Evolutionary conservation across 1,140 invertebrate genomes (phyloP).

Genomic region (Brachionus sp.): DNA sequence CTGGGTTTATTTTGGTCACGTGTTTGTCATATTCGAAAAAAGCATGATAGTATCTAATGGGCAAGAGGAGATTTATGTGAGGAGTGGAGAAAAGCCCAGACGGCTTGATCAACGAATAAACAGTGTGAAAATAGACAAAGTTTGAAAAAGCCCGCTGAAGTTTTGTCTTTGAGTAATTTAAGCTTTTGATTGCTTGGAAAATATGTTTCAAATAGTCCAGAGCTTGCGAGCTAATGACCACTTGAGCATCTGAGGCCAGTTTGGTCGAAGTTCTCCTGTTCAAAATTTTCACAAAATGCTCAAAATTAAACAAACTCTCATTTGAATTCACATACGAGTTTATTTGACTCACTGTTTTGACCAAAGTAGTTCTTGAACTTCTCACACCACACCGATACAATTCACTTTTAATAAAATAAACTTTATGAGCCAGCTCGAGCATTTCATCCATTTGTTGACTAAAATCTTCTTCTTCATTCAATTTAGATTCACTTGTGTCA

Average conservation of each 20-base stretch:
- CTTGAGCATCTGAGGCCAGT: background rate
- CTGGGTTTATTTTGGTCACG: background rate
- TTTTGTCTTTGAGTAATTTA: background rate
- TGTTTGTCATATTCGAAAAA: constrained; percentile 18
- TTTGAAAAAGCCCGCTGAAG: constrained; percentile 35
- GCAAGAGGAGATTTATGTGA: background rate
- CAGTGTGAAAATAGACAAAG: background rate
- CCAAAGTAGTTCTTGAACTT: background rate
- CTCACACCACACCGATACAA: background rate
- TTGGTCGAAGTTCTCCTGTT: background rate
- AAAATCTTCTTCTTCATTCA: background rate
- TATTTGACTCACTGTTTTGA: background rate
- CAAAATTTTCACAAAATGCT: background rate
- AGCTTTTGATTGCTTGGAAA: background rate
- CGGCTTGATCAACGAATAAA: constrained; percentile 17
- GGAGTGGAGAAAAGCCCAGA: background rate
- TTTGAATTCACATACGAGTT: background rate
- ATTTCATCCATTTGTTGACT: constrained; percentile 32
- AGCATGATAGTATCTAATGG: constrained; percentile 23
- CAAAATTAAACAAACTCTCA: constrained; percentile 33
- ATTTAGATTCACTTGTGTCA: background rate
- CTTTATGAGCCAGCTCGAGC: background rate
- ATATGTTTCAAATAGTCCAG: background rate
- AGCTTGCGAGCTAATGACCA: background rate
- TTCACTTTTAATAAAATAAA: background rate